These are phyloP conservation scores for Sebastes minor DNA, from an alignment of 2,797 vertebrate genomes.

Conservation along the genomic window DNA sequence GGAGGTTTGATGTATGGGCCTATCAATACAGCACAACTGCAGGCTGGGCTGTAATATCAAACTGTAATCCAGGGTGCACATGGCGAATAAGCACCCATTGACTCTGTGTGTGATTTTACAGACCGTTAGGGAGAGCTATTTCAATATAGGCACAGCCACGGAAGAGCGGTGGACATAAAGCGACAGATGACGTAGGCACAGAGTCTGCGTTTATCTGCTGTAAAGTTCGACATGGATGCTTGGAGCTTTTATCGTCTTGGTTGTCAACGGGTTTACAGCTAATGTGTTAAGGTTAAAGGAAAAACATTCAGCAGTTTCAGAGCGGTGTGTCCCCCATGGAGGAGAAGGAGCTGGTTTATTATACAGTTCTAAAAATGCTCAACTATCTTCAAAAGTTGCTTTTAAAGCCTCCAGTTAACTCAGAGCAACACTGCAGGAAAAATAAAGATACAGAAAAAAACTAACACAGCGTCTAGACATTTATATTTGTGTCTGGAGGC, in stretches of 20 bases:
- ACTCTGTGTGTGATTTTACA: slow-evolving; percentile 58
- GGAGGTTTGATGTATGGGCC: slow-evolving; percentile 70
- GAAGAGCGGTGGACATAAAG: slow-evolving; percentile 38
- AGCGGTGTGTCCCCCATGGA: background rate
- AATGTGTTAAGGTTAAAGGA: slow-evolving; percentile 9
- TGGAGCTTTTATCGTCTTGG: slow-evolving; percentile 22
- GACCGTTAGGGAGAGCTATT: slow-evolving; percentile 48
- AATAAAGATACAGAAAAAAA: slow-evolving; percentile 64
- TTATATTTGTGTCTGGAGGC: slow-evolving; percentile 75
- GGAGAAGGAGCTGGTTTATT: background rate
- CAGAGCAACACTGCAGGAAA: slow-evolving; percentile 25
- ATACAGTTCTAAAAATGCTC: background rate
- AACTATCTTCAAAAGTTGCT: background rate
- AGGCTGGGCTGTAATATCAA: slow-evolving; percentile 55
- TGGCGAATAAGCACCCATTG: slow-evolving; percentile 58
- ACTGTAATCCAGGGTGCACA: slow-evolving; percentile 61
- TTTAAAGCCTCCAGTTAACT: background rate
- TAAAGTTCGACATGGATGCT: slow-evolving; percentile 37
- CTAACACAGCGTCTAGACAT: slow-evolving; percentile 85
- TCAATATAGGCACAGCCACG: slow-evolving; percentile 8
- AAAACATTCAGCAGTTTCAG: background rate
- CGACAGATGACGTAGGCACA: slow-evolving; percentile 33
- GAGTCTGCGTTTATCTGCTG: slow-evolving; percentile 38
- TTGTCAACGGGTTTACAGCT: slow-evolving; percentile 30
- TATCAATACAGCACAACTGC: slow-evolving; percentile 71